Conservation (phyloP, 2,113 vertebrate genomes). For the Cinclus mexicanus region DNA sequence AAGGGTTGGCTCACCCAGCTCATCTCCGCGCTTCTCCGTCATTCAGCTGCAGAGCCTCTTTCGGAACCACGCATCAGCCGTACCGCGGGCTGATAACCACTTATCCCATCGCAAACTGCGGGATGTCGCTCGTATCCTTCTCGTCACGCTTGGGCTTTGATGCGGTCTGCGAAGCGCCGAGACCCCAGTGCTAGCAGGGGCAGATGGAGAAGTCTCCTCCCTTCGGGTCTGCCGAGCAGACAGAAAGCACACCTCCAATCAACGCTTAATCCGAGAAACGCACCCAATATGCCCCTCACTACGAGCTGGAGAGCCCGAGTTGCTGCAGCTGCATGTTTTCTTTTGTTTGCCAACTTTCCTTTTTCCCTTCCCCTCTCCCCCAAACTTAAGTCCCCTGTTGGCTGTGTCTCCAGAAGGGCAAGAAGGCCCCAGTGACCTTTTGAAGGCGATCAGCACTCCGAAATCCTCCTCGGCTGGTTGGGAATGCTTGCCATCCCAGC, state of each 20-base stretch:
- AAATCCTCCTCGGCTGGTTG: fast-evolving
- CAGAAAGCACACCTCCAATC: neutral
- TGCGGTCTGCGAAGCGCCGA: neutral
- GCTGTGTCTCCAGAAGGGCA: neutral
- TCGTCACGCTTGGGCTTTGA: neutral
- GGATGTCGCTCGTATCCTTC: neutral
- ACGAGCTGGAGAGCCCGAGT: neutral
- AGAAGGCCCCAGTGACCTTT: neutral
- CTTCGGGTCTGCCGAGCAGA: neutral
- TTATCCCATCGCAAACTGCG: neutral
- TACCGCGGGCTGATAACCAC: too few relatives aligned
- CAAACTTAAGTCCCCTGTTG: too few relatives aligned
- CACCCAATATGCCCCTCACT: neutral
- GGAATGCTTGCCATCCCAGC: neutral
- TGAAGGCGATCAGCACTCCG: neutral
- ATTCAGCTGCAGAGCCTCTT: fast-evolving
- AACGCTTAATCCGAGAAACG: neutral
- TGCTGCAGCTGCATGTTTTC: neutral
- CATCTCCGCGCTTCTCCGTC: neutral
- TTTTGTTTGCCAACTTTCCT: neutral
- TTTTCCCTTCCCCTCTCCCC: neutral
- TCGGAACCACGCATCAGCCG: fast-evolving
- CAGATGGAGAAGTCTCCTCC: neutral
- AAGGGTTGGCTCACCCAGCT: neutral
- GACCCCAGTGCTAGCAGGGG: neutral